These are phyloP conservation scores for Ischnura elegans DNA, from an alignment of 2,888 invertebrate genomes.

Conservation along the genomic window DNA sequence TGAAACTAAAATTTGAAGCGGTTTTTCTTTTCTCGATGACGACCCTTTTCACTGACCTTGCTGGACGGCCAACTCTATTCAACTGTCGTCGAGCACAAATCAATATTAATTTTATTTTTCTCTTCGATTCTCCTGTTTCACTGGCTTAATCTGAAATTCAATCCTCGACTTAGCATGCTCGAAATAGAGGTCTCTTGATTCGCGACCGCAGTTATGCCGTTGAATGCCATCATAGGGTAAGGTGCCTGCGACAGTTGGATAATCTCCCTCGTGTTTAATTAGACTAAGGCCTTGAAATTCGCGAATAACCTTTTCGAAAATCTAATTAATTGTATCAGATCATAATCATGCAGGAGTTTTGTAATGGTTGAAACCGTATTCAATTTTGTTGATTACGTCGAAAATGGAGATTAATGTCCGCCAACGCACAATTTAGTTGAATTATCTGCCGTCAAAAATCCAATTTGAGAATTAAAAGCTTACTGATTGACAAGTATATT, in stretches of 20 bases:
- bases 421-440: not conserved
- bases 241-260: not conserved
- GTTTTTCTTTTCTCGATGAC: not conserved
- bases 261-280: not conserved
- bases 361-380: not conserved
- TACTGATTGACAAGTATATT: no score
- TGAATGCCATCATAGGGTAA: not conserved
- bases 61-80: not conserved
- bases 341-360: not conserved
- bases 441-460: not conserved
- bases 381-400: not conserved
- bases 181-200: not conserved
- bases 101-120: constrained; percentile 19
- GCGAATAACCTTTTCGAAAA: not conserved
- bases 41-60: not conserved
- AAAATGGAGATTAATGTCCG: not conserved
- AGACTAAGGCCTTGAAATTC: not conserved
- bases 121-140: not conserved
- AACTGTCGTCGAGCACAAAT: not conserved
- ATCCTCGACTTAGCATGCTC: not conserved
- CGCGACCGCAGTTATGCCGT: not conserved
- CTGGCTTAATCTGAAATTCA: not conserved
- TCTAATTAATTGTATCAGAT: not conserved
- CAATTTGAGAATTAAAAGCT: no score
- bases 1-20: not conserved